phyloP scores from a whole-genome alignment of 2,113 vertebrate genomes.

The Pseudopodoces humilis region DNA sequence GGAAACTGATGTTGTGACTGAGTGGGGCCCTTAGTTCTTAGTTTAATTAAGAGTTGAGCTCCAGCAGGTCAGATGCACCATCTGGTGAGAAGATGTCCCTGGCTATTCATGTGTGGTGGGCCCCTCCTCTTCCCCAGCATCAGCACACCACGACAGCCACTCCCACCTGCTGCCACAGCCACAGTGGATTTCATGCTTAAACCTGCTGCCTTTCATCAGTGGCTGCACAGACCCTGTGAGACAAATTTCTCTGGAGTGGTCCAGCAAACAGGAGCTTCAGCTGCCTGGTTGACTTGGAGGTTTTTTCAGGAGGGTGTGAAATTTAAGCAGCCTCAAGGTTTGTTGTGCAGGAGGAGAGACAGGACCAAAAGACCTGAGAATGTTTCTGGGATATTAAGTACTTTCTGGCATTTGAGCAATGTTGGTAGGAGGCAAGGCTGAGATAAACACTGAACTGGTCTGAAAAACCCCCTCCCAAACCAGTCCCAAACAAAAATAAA shows the following conservation, averaged over 20 bases:
- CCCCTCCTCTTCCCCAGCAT: neutral
- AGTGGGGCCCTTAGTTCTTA: neutral
- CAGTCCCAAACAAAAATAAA: neutral
- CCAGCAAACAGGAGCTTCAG: neutral
- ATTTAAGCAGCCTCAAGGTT: neutral
- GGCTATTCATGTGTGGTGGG: neutral
- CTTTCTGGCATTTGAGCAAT: neutral
- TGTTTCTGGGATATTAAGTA: neutral
- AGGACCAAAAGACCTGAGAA: neutral
- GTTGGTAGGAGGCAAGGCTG: neutral
- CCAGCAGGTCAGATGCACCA: constrained; percentile 6
- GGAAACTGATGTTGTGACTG: constrained; percentile 4
- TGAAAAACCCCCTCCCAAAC: neutral
- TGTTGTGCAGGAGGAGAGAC: neutral
- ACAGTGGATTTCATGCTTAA: neutral
- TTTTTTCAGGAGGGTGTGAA: neutral
- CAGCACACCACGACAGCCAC: accelerated
- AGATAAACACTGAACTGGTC: neutral
- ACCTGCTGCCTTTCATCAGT: neutral
- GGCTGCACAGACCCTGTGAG: neutral
- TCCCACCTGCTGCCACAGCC: neutral
- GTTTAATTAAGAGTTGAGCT: constrained; percentile 40
- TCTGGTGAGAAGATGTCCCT: constrained; percentile 46
- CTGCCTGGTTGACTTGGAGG: neutral
- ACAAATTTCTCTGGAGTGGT: neutral